phyloP scores from a whole-genome alignment of 2,888 invertebrate genomes.

The Erebia aethiops region DNA sequence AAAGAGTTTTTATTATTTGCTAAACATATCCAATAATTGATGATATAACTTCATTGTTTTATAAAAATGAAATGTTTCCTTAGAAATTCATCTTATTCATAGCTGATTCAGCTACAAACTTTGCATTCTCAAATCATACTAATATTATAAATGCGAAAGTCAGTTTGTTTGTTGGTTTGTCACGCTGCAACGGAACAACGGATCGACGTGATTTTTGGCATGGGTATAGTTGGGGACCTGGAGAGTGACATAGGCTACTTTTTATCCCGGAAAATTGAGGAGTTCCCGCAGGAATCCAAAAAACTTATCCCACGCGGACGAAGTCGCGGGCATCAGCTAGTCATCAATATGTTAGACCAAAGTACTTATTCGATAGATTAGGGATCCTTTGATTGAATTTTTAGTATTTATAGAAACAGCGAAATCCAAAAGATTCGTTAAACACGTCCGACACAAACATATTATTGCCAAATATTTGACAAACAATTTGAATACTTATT shows the following conservation, averaged over 20 bases:
- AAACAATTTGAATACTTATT: background rate
- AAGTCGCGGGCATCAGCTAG: no score
- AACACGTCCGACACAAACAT: background rate
- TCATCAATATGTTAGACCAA: background rate
- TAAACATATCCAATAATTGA: background rate
- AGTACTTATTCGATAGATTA: background rate
- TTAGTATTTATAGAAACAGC: no score
- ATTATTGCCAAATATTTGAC: background rate
- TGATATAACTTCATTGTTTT: background rate
- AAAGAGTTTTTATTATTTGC: slow-evolving; percentile 1
- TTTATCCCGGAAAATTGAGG: no score
- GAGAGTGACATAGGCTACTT: no score
- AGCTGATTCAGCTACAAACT: background rate
- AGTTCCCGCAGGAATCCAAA: no score
- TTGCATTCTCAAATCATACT: background rate
- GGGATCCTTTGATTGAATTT: no score
- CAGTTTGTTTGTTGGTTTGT: no score
- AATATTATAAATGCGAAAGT: no score
- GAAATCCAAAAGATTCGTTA: background rate
- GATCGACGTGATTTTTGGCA: no score
- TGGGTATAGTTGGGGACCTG: no score
- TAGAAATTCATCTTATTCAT: background rate
- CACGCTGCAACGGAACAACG: no score
- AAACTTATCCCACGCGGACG: no score
- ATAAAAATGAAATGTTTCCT: background rate